Conservation (phyloP, 2,113 vertebrate genomes). For the Mormyrus lacerda region DNA sequence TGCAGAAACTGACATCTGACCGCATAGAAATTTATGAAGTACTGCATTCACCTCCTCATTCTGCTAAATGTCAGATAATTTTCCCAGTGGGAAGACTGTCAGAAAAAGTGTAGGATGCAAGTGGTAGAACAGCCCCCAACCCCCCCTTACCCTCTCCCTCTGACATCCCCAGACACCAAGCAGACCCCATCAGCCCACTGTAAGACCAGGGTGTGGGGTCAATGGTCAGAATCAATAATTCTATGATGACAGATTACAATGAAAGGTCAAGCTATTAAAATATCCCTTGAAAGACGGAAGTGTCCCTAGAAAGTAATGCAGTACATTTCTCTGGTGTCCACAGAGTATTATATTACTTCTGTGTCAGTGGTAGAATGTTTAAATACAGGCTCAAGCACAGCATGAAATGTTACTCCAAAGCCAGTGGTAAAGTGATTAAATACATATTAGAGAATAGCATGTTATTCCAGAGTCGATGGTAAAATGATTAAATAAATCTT, state of each 20-base stretch:
- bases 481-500: neutral
- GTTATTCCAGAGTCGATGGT: neutral
- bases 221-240: neutral
- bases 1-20: neutral
- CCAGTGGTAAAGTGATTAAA: neutral
- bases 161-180: neutral
- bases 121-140: neutral
- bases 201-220: neutral
- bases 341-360: neutral
- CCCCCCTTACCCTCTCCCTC: neutral
- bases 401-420: neutral
- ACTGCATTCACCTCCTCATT: neutral
- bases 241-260: conserved; percentile 3
- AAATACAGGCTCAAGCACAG: neutral
- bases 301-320: neutral
- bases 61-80: neutral
- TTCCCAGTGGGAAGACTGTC: neutral
- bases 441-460: neutral
- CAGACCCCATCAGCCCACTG: neutral
- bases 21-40: neutral
- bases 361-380: neutral
- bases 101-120: neutral
- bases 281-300: neutral
- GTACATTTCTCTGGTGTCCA: neutral
- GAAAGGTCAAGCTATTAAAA: neutral